Evolutionary conservation across 1,140 invertebrate genomes (phyloP), one percentile per base, ranked within the genome.

Genomic region (Tribolium castaneum): DNA sequence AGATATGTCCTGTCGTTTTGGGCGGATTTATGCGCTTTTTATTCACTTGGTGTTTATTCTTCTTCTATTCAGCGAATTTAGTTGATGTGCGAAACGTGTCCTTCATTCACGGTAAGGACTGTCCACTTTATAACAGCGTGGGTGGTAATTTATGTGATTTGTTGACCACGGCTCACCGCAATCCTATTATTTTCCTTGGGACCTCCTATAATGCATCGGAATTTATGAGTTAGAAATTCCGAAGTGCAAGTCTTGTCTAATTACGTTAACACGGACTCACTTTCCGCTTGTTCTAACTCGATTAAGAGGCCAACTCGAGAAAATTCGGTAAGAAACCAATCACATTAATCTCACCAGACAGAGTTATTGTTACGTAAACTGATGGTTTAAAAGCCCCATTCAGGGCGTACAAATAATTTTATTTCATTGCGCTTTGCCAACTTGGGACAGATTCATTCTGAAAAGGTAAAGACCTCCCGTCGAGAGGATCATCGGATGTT

Each of bases 61-160:
- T 73, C 71, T 35, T 73, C 71, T 25, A 73, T 73, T 73, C 71
- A 73, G 12, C 49, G 16, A 19, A 30, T 35, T 56, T 45, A 22
- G 49, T 73, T 56, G 52, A 73, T 73, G 71, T 73, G 71, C 71
- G 71, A 73, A 73, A 73, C 71, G 22, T 73, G 71, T 73, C 71
- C 71, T 73, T 73, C 52, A 52, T 73, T 73, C 50, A 73, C 16
- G 49, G 12, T 25, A 73, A 52, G 50, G 34, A 52, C 30, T 73
- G 50, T 30, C 34, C 52, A 52, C 19, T 73, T 73, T 73, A 73
- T 73, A 54, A 34, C 71, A 19, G 34, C 52, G 71, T 73, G 71
- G 71, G 71, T 73, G 71, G 71, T 73, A 73, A 52, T 73, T 73
- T 73, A 52, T 73, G 71, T 73, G 71, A 73, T 51, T 56, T 73